Evolutionary conservation across 1,140 invertebrate genomes (phyloP).

Genomic region (Drosophila cardini): DNA sequence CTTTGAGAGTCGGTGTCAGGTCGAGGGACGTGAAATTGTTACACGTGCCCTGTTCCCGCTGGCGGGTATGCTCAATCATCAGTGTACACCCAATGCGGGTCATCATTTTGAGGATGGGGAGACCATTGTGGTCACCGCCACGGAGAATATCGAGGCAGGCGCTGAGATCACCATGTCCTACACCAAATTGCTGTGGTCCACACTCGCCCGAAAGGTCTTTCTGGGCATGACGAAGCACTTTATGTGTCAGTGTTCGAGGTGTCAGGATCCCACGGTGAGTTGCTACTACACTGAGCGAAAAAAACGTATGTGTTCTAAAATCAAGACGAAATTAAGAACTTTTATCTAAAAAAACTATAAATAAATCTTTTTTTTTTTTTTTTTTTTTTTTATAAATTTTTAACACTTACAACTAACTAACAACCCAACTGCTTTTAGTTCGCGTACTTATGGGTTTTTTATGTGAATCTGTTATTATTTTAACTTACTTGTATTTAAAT

Average conservation of each 20-base stretch:
- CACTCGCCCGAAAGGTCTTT: conserved; percentile 87
- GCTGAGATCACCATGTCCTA: conserved; percentile 91
- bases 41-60: conserved; percentile 90
- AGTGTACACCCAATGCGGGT: conserved; percentile 90
- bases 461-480: too few relatives aligned
- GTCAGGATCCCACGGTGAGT: conserved; percentile 88
- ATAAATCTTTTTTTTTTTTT: too few relatives aligned
- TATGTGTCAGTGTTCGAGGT: conserved; percentile 89
- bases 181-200: conserved; percentile 90
- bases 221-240: conserved; percentile 91
- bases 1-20: conserved; percentile 88
- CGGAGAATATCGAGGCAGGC: conserved; percentile 87
- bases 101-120: conserved; percentile 87
- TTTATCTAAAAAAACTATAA: too few relatives aligned
- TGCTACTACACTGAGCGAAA: not conserved
- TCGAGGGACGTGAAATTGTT: conserved; percentile 85
- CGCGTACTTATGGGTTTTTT: too few relatives aligned
- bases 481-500: too few relatives aligned
- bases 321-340: too few relatives aligned
- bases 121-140: conserved; percentile 88
- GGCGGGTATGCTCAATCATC: conserved; percentile 90
- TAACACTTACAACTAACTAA: too few relatives aligned
- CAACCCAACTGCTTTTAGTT: too few relatives aligned
- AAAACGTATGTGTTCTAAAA: too few relatives aligned
- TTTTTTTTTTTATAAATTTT: too few relatives aligned